Conservation (phyloP, 2,888 invertebrate genomes). For the Timema podura region DNA sequence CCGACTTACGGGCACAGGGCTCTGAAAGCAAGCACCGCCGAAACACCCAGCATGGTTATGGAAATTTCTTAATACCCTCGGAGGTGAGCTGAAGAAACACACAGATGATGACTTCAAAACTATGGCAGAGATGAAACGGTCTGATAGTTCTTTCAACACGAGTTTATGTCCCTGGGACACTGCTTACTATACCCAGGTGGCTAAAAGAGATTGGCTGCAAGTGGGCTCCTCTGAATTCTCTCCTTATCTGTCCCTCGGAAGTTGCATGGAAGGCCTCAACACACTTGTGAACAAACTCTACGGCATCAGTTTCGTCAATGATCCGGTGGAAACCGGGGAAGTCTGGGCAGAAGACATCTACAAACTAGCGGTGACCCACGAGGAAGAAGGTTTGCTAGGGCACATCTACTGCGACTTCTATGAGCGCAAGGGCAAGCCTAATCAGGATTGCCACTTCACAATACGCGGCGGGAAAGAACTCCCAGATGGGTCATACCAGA, state of each 20-base stretch:
- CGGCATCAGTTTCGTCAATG: conserved; percentile 70
- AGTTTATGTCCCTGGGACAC: conserved; percentile 72
- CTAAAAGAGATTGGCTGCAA: conserved; percentile 65
- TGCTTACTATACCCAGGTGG: conserved; percentile 74
- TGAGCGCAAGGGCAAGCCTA: conserved; percentile 84
- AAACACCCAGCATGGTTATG: conserved; percentile 71
- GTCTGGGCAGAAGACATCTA: conserved; percentile 85
- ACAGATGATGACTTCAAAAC: conserved; percentile 70
- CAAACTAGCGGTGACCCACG: conserved; percentile 82
- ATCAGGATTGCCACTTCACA: conserved; percentile 98
- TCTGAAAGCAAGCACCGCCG: conserved; percentile 81
- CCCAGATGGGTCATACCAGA: conserved; percentile 73
- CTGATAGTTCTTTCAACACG: conserved; percentile 36
- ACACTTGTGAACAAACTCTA: conserved; percentile 78
- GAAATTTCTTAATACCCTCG: conserved; percentile 76
- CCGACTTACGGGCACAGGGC: conserved; percentile 85
- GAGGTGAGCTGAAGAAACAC: conserved; percentile 62
- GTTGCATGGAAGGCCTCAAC: conserved; percentile 96
- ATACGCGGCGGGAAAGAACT: conserved; percentile 86
- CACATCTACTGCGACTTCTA: conserved; percentile 97
- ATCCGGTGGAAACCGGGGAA: conserved; percentile 73
- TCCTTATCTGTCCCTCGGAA: conserved; percentile 86
- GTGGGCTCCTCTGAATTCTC: conserved; percentile 69
- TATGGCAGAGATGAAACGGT: conserved; percentile 71
- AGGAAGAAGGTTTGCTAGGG: conserved; percentile 76